Evolutionary conservation across 2,113 vertebrate species (phyloP).

Genomic region (Anarhynchus alexandrinus): DNA sequence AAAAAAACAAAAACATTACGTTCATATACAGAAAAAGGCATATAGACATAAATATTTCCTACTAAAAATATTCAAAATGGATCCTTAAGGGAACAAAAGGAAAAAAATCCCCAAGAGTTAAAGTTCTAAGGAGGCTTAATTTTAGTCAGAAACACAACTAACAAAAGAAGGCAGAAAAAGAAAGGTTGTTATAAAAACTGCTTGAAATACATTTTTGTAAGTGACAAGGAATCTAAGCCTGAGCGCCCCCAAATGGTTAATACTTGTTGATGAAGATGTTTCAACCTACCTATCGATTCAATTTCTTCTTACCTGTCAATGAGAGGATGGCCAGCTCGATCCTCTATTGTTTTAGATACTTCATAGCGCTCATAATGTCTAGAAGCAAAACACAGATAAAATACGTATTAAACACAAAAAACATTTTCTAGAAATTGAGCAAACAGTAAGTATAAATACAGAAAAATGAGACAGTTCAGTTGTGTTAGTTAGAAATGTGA

Average conservation of each 20-base stretch:
- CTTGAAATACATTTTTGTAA: background rate
- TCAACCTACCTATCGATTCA: background rate
- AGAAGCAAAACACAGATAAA: background rate
- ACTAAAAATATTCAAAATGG: background rate
- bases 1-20: background rate
- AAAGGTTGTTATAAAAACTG: background rate
- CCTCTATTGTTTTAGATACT: slow-evolving; percentile 41
- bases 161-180: background rate
- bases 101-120: accelerated
- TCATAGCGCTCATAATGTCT: slow-evolving; percentile 57
- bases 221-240: background rate
- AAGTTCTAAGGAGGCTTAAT: background rate
- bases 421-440: background rate
- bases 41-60: background rate
- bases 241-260: background rate
- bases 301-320: slow-evolving; percentile 53
- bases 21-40: background rate
- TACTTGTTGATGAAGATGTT: background rate
- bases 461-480: background rate
- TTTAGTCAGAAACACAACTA: background rate
- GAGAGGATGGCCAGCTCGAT: slow-evolving; percentile 18
- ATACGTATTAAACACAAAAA: background rate
- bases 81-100: background rate
- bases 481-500: background rate
- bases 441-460: background rate